Evolutionary conservation across 1,140 invertebrate genomes (phyloP).

Genomic region (Lepidotrigona ventralis): DNA sequence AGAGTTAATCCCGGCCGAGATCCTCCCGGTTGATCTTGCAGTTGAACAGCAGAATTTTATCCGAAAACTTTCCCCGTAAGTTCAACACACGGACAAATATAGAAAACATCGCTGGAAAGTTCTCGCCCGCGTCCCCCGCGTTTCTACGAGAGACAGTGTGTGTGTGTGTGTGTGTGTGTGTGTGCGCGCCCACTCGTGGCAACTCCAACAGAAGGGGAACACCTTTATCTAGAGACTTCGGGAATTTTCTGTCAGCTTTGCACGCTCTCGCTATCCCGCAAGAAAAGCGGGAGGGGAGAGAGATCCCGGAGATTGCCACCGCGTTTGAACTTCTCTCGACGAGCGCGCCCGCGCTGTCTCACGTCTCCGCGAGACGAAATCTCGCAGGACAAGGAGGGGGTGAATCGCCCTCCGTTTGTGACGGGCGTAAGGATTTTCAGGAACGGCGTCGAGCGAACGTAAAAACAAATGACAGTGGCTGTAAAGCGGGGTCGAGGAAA

Average conservation of each 20-base stretch:
- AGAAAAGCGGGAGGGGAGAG: neutral
- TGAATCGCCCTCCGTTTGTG: conserved; percentile 10
- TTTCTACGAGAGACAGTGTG: neutral
- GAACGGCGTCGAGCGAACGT: conserved; percentile 63
- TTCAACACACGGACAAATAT: conserved; percentile 36
- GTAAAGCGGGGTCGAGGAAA: conserved; percentile 53
- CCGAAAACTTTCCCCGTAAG: conserved; percentile 24
- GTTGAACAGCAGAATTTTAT: conserved; percentile 41
- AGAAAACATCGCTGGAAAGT: conserved; percentile 25
- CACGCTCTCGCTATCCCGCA: conserved; percentile 19
- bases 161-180: too few relatives aligned
- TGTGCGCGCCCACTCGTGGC: too few relatives aligned
- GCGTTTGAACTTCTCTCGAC: conserved; percentile 32
- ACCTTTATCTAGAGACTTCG: conserved; percentile 43
- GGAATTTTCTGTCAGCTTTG: conserved; percentile 50
- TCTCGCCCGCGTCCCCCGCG: neutral
- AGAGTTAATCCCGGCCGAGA: conserved; percentile 27
- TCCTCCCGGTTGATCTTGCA: conserved; percentile 38
- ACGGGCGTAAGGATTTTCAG: conserved; percentile 58
- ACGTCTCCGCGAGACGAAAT: conserved; percentile 38
- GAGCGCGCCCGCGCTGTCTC: neutral
- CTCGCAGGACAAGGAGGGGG: conserved; percentile 33
- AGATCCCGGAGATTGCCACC: conserved; percentile 15
- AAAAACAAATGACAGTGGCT: conserved; percentile 68
- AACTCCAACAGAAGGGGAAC: neutral